phyloP scores from a whole-genome alignment of 2,888 invertebrate species.

The Mesorhabditis belari region DNA sequence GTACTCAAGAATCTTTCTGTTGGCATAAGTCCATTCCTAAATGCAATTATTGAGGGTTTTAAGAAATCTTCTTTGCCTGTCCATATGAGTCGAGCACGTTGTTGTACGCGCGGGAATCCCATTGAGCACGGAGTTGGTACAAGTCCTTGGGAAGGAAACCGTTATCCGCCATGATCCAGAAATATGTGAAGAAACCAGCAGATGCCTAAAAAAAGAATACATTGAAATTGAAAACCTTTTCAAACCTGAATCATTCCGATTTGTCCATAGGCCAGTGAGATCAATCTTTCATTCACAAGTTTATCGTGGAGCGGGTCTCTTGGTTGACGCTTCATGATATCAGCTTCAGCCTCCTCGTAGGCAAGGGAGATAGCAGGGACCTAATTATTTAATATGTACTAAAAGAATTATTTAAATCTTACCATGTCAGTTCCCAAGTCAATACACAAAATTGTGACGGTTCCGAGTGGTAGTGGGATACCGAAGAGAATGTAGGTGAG shows the following conservation, averaged over 20 bases:
- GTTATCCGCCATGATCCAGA: conserved; percentile 99
- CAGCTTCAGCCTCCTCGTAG: conserved; percentile 68
- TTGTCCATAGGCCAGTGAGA: conserved; percentile 98
- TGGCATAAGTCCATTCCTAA: conserved; percentile 47
- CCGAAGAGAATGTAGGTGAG: conserved; percentile 58
- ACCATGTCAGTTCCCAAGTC: conserved; percentile 62
- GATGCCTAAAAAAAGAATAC: no score
- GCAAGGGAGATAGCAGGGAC: conserved; percentile 70
- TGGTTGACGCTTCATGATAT: conserved; percentile 68
- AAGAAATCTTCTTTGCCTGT: conserved; percentile 65
- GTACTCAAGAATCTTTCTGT: conserved; percentile 56
- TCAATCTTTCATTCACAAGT: conserved; percentile 78
- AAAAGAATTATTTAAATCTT: no score
- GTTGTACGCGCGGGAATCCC: conserved; percentile 97
- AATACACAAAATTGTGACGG: conserved; percentile 61
- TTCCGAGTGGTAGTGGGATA: conserved; percentile 60
- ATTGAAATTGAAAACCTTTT: no score
- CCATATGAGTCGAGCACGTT: conserved; percentile 96
- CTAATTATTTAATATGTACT: no score
- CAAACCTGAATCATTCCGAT: conserved; percentile 99
- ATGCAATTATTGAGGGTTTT: neutral
- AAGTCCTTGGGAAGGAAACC: conserved; percentile 84
- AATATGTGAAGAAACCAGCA: conserved; percentile 99
- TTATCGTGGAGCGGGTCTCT: conserved; percentile 65
- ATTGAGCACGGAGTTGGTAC: conserved; percentile 89